phyloP scores from a whole-genome alignment of 1,140 invertebrate genomes.

The Plodia interpunctella region DNA sequence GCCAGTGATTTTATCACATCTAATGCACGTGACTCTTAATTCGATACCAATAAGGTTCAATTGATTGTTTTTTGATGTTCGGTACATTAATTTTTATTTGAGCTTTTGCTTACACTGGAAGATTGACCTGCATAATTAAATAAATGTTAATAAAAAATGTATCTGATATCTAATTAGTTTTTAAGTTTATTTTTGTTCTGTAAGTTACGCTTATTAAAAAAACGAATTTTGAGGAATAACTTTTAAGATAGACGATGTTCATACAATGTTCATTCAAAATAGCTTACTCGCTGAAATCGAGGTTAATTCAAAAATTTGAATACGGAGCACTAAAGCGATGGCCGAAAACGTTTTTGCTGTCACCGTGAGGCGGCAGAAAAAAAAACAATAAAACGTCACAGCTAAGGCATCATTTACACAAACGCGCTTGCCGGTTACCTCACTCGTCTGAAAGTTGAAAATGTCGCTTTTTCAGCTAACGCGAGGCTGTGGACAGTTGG shows the following conservation, averaged over 20 bases:
- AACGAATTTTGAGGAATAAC: too few relatives aligned
- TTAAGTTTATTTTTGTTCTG: too few relatives aligned
- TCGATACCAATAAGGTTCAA: neutral
- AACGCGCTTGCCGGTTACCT: neutral
- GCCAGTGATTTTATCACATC: conserved; percentile 1
- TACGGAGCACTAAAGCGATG: conserved; percentile 5
- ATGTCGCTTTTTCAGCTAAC: neutral
- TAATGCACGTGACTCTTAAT: conserved; percentile 1
- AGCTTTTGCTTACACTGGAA: neutral
- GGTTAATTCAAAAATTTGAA: conserved; percentile 8
- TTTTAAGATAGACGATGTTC: too few relatives aligned
- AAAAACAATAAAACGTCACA: conserved; percentile 8
- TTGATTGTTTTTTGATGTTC: neutral
- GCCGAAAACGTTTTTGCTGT: conserved; percentile 11
- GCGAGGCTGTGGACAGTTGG: neutral
- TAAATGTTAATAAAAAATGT: too few relatives aligned
- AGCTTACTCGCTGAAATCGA: conserved; percentile 2
- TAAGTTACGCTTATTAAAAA: too few relatives aligned
- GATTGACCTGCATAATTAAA: too few relatives aligned
- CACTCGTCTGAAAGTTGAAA: neutral
- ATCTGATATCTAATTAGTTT: too few relatives aligned
- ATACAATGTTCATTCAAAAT: too few relatives aligned
- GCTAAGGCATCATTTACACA: conserved; percentile 3
- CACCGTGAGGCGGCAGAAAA: conserved; percentile 12
- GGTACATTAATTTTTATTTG: neutral